Base-by-base conservation (phyloP, 2,113 vertebrate species). In the Cavia porcellus region DNA sequence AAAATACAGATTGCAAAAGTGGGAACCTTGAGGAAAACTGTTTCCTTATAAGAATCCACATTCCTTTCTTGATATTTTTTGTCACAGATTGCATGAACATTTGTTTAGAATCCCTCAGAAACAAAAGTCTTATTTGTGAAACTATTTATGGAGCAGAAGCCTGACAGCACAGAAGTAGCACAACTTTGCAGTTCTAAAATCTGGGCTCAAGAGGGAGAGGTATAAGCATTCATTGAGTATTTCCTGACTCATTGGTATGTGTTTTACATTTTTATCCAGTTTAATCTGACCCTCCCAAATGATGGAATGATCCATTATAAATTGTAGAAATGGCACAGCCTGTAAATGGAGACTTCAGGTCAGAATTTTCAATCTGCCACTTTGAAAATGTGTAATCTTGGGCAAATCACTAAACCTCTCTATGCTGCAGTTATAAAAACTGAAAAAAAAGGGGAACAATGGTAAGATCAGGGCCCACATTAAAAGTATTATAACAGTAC, bases 121-220 rank as follows among this genome's bases (percentile, higher is more conserved):
- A 80, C 30, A 91, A 28, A n/a, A 77, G 93, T 94, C 9, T 89
- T 92, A 82, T 92, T 91, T 89, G 45, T 74, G 10, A 66, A 57
- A 82, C 24, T 95, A 85, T 89, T 90, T 86, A 59, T 22, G 85
- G 57, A 92, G 61, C 32, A 75, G 25, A 12, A 28, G 15, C 5
- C 11, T 38, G 24, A 2, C 12, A n/a, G 0, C 32, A 14, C 38
- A 24, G 87, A 93, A 87, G 20, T 4, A 85, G 24, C 35, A 80
- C 1, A n/a, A n/a, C 45, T 64, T 88, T 87, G 14, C 8, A 64
- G 25, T 84, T 22, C 15, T 47, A 89, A 89, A 91, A 45, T 19
- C 72, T 55, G 20, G 32, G n/a, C 42, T 95, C 47, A 79, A 2
- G 50, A 30, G 17, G 32, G 20, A 80, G n/a, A 0, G 3, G 32